These are phyloP conservation scores for Catotricha subobsoleta DNA, from an alignment of 2,888 invertebrate genomes.

Conservation along the genomic window DNA sequence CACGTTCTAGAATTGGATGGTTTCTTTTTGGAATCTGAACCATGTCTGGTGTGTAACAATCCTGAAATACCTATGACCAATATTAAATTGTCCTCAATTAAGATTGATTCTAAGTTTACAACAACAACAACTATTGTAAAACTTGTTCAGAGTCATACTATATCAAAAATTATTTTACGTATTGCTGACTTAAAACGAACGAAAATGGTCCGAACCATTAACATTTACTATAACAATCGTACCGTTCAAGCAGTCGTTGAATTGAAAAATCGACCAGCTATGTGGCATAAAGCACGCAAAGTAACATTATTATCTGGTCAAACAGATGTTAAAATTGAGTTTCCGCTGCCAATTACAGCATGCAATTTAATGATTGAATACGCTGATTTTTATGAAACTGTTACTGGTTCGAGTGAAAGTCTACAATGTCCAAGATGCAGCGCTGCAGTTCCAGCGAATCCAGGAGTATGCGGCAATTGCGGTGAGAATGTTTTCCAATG, in stretches of 20 bases:
- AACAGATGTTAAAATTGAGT: conserved; percentile 91
- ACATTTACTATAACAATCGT: conserved; percentile 92
- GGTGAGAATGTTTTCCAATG: conserved; percentile 99
- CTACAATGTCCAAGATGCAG: conserved; percentile 92
- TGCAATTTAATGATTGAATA: conserved; percentile 98
- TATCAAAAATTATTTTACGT: conserved; percentile 80
- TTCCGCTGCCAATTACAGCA: conserved; percentile 89
- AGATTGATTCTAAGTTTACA: conserved; percentile 93
- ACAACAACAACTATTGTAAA: conserved; percentile 96
- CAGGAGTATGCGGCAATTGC: conserved; percentile 69
- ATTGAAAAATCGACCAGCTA: conserved; percentile 83
- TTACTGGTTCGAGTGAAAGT: conserved; percentile 82
- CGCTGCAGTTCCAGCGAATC: conserved; percentile 90
- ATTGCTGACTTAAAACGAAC: conserved; percentile 90
- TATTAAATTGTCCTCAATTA: conserved; percentile 82
- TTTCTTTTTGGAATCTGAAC: conserved; percentile 90
- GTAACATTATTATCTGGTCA: conserved; percentile 79
- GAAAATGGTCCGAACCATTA: conserved; percentile 92
- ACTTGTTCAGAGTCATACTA: conserved; percentile 84
- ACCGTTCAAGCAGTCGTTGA: conserved; percentile 94
- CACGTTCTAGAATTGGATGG: conserved; percentile 93
- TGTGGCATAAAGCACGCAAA: conserved; percentile 95
- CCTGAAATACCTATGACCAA: conserved; percentile 85
- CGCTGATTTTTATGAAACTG: conserved; percentile 92
- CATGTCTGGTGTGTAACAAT: conserved; percentile 94